Conservation (phyloP, 2,888 invertebrate species). For the Acronicta psi region DNA sequence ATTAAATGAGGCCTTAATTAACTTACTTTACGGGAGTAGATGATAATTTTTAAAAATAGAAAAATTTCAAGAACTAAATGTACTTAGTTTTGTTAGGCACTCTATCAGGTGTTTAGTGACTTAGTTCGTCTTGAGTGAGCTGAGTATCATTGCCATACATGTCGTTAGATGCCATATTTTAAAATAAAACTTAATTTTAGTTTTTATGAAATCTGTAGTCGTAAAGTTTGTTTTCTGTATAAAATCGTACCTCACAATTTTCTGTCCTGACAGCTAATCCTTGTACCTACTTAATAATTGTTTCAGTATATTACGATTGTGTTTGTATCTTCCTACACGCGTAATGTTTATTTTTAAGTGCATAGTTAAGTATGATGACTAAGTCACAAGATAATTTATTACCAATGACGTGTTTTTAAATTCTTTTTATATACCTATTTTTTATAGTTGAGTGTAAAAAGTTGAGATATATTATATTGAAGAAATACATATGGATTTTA, state of each 20-base stretch:
- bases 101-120: slow-evolving; percentile 31
- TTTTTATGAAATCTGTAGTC: slow-evolving; percentile 66
- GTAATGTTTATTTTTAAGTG: slow-evolving; percentile 68
- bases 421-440: slow-evolving; percentile 78
- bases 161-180: slow-evolving; percentile 86
- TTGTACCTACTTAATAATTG: slow-evolving; percentile 58
- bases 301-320: slow-evolving; percentile 58
- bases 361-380: slow-evolving; percentile 83
- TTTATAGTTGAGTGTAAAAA: slow-evolving; percentile 81
- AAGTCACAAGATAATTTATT: slow-evolving; percentile 89
- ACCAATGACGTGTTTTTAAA: slow-evolving; percentile 88
- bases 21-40: slow-evolving; percentile 43
- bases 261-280: slow-evolving; percentile 71
- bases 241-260: slow-evolving; percentile 76
- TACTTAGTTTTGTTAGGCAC: slow-evolving; percentile 28
- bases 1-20: slow-evolving; percentile 51
- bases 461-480: slow-evolving; percentile 78
- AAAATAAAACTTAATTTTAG: slow-evolving; percentile 69
- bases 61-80: slow-evolving; percentile 13
- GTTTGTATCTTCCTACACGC: slow-evolving; percentile 63
- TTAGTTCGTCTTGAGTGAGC: slow-evolving; percentile 39
- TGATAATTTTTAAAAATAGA: slow-evolving; percentile 35
- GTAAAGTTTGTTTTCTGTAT: slow-evolving; percentile 73
- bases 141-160: slow-evolving; percentile 78
- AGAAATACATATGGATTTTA: slow-evolving; percentile 69